Evolutionary conservation across 2,888 invertebrate genomes (phyloP), one percentile per base, ranked within the genome.

Genomic region (Sympetrum striolatum): DNA sequence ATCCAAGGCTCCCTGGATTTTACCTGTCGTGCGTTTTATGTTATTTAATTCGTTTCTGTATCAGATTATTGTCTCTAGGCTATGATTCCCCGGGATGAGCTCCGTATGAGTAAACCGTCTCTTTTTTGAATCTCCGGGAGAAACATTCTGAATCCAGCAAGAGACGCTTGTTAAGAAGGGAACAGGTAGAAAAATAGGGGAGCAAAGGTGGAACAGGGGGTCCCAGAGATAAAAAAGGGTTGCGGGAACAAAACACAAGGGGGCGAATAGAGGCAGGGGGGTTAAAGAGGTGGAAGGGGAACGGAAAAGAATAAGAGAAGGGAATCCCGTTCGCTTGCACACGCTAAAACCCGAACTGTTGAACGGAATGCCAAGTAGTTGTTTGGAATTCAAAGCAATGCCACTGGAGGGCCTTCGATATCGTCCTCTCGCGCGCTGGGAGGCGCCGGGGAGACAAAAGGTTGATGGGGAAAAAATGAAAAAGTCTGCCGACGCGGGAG

Each of bases 361-460:
- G 86, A 86, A 86, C 60, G 86, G 86, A 86, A 86, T 86, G 86
- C 86, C 86, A 86, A 86, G 86, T 86, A 86, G 86, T 86, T 86
- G 86, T 86, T 86, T 86, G 86, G 35, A 86, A 86, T 86, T 86
- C 86, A 86, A 86, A 86, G 86, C 86, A 58, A 35, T 60, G 86
- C 86, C 86, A 86, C 86, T n/a, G 64, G 86, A 86, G 86, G 86
- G 86, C 60, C 60, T 86, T 35, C 86, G 58, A 86, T 86, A 86
- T 86, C 81, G 81, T 31, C 82, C 53, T 53, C 81, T 25, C 82
- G 31, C 31, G 10, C 58, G 58, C n/a, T 82, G 53, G 53, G 10
- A 60, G 58, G 86, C 86, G 86, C 58, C 53, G 60, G 60, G n/a
- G 25, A 58, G 58, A 22, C 15, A 25, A 82, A 53, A 58, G 82